A percentile compares a stretch with the other conserved stretches of the same genome.
phyloP scores from a whole-genome alignment of 2,113 vertebrate genomes.

The Agapornis roseicollis region DNA sequence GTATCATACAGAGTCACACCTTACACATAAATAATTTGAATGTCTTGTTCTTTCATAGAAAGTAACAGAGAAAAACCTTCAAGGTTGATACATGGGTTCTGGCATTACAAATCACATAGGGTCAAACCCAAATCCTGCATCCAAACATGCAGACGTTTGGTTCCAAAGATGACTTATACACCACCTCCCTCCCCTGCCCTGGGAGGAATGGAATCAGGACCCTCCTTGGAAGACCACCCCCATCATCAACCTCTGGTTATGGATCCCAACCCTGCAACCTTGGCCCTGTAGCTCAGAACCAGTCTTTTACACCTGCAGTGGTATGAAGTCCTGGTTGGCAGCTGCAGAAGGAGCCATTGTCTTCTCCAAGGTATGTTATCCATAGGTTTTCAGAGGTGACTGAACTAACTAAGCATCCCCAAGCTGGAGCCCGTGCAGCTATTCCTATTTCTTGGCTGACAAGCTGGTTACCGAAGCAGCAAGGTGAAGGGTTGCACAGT shows the following conservation, averaged over 20 bases:
- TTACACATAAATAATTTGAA: constrained; percentile 56
- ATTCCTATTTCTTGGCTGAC: constrained; percentile 21
- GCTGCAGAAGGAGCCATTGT: background rate
- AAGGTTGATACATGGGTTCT: constrained; percentile 61
- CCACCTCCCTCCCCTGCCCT: background rate
- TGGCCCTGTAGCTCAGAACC: background rate
- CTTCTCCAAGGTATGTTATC: background rate
- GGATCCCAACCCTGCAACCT: background rate
- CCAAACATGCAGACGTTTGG: background rate
- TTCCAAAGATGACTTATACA: background rate
- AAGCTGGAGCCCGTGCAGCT: background rate
- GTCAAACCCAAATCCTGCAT: background rate
- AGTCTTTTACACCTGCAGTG: background rate
- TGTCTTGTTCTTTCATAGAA: constrained; percentile 82
- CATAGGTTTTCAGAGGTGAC: background rate
- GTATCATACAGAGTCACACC: background rate
- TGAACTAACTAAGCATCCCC: background rate
- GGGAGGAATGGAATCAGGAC: background rate
- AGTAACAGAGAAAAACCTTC: constrained; percentile 78
- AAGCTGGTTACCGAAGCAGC: constrained; percentile 11
- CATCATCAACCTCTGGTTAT: constrained; percentile 33
- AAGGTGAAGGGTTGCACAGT: background rate
- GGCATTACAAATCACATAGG: background rate
- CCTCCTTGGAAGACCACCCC: background rate
- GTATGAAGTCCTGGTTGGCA: background rate